Percentiles rank a stretch among this genome's conserved stretches.
These are phyloP conservation scores for Diarsia brunnea DNA, from an alignment of 2,888 invertebrate species.

Conservation along the genomic window DNA sequence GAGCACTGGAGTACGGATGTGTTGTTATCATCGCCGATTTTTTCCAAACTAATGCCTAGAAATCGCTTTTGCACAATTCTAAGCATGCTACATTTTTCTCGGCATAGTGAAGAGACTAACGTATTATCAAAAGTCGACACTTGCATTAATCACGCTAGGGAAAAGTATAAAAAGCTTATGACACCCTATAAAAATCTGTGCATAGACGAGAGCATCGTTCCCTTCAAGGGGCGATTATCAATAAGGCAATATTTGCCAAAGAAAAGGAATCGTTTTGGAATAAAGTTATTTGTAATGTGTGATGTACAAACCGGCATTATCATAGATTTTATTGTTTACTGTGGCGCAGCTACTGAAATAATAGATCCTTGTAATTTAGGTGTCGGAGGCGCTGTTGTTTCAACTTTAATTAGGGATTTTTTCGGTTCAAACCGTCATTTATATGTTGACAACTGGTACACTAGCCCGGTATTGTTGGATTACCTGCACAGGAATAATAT, in stretches of 20 bases:
- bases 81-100: conserved; percentile 31
- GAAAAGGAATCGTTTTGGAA: conserved; percentile 47
- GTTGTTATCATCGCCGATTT: conserved; percentile 47
- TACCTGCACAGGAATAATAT: conserved; percentile 46
- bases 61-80: conserved; percentile 56
- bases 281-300: conserved; percentile 54
- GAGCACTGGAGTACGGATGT: conserved; percentile 57
- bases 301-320: conserved; percentile 56
- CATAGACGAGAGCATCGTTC: conserved; percentile 54
- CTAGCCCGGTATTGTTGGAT: conserved; percentile 54
- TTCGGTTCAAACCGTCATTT: conserved; percentile 47
- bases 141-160: conserved; percentile 42
- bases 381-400: conserved; percentile 48
- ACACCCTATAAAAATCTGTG: conserved; percentile 30
- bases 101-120: conserved; percentile 21
- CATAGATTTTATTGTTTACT: conserved; percentile 62
- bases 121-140: conserved; percentile 38
- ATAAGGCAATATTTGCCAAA: conserved; percentile 55
- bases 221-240: conserved; percentile 47
- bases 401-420: conserved; percentile 43
- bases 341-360: conserved; percentile 53
- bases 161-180: conserved; percentile 36
- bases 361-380: conserved; percentile 45
- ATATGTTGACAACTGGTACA: conserved; percentile 59
- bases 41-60: conserved; percentile 49